Conservation (phyloP, 2,888 invertebrate genomes). For the Halictus quadricinctus region DNA sequence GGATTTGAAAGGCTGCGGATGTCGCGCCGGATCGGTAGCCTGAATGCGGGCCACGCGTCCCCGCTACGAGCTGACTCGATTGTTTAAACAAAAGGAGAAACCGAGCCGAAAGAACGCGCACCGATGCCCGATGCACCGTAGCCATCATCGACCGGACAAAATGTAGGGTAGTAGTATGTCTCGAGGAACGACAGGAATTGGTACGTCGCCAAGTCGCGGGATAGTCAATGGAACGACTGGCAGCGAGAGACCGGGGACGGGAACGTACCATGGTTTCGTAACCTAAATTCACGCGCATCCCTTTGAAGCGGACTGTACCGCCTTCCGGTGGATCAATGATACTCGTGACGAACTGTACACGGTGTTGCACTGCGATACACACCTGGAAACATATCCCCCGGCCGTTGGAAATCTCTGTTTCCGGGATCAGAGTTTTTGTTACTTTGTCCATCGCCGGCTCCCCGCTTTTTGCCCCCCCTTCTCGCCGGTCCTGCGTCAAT, state of each 20-base stretch:
- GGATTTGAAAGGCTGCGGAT: conserved; percentile 2
- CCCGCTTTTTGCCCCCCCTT: background rate
- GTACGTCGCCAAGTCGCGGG: conserved; percentile 70
- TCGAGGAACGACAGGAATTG: conserved; percentile 60
- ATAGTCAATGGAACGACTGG: conserved; percentile 62
- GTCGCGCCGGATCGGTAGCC: background rate
- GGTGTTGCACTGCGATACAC: conserved; percentile 35
- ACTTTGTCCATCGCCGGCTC: background rate
- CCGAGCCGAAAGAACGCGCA: background rate
- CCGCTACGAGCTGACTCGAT: background rate
- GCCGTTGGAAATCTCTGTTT: background rate
- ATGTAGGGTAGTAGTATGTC: conserved; percentile 53
- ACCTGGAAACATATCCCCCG: background rate
- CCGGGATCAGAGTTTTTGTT: background rate
- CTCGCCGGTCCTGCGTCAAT: background rate
- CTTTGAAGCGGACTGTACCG: conserved; percentile 46
- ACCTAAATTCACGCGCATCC: conserved; percentile 63
- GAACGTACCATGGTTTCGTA: conserved; percentile 50
- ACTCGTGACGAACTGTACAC: conserved; percentile 52
- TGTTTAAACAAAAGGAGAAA: conserved; percentile 32
- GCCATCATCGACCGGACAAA: conserved; percentile 28
- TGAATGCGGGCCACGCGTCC: background rate
- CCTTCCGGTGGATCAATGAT: conserved; percentile 59
- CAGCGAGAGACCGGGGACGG: conserved; percentile 9
- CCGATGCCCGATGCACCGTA: conserved; percentile 40